Evolutionary conservation across 2,113 vertebrate genomes (phyloP).

Genomic region (Mastomys coucha): DNA sequence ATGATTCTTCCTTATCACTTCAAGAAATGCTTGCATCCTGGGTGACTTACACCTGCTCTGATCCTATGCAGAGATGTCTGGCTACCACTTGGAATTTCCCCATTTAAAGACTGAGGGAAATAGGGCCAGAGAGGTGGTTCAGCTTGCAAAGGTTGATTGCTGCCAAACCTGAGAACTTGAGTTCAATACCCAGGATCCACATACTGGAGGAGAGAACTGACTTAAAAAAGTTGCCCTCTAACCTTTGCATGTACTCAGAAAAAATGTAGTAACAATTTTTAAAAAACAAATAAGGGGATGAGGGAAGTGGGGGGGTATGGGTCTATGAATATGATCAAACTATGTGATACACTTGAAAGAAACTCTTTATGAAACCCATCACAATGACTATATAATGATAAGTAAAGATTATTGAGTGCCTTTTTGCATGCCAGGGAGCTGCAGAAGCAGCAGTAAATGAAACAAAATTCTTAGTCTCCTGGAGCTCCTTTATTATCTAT

Average conservation of each 20-base stretch:
- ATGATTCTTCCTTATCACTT: slow-evolving; percentile 36
- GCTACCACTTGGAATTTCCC: background rate
- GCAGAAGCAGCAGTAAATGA: slow-evolving; percentile 9
- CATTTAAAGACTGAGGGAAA: slow-evolving; percentile 23
- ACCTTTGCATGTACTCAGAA: background rate
- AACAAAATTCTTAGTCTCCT: slow-evolving; percentile 23
- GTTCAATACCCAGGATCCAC: background rate
- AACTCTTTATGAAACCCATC: background rate
- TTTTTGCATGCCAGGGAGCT: slow-evolving; percentile 20
- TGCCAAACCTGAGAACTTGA: background rate
- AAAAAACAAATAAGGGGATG: background rate
- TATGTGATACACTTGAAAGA: background rate
- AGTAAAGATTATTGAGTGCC: background rate
- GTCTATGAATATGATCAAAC: background rate
- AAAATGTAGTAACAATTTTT: background rate
- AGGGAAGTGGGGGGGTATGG: background rate
- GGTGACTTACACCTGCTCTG: background rate
- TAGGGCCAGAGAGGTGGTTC: background rate
- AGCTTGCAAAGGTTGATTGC: background rate
- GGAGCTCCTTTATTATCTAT: background rate
- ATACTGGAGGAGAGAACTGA: background rate
- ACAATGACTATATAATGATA: background rate
- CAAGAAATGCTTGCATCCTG: background rate
- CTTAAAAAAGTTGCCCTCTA: background rate
- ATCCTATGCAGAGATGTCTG: background rate